Base-by-base conservation (phyloP, 2,113 vertebrate genomes). In the Alligator sinensis region DNA sequence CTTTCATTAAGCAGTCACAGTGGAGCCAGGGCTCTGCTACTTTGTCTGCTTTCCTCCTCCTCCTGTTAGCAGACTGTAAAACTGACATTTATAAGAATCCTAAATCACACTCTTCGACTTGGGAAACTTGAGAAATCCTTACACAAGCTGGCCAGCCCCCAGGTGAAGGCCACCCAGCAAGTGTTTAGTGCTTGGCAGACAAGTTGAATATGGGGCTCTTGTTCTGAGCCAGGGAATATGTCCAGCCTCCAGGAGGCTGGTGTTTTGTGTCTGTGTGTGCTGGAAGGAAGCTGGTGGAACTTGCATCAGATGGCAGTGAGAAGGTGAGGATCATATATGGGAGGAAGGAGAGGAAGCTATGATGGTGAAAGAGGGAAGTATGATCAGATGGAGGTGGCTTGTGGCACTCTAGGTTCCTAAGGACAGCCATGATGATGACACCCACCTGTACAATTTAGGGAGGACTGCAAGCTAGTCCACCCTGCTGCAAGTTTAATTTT, bases 31-130 rank as follows among this genome's bases (percentile, higher is more conserved):
- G 8, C 87, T 88, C 84, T 87, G 87, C 80, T 90, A 28, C 1
- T 94, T 90, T 80, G 63, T 17, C 80, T 89, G 19, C 63, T 87
- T 95, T 77, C 92, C 8, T 47, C 47, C 16, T 17, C 28, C 25
- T 22, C 54, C 30, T 83, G 82, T 74, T 93, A 80, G 18, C 57
- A 83, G 77, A 25, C 93, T 83, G 54, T 77, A 91, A 94, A 95
- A 86, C 1, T 13, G 30, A 12, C 30, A 82, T 82, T 90, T 4
- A 12, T 25, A 24, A 4, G 80, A 63, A 54, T 78, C 87, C 60
- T 62, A 84, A 1, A 77, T 80, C 66, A 14, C 3, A 4, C 2
- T 0, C 38, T 87, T 68, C 62, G 1, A 1, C 0, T 1, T 2
- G 74, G 89, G 80, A 81, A 72, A 60, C 55, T 16, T 14, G 66